A percentile compares a stretch with the other conserved stretches of the same genome.
Conservation (phyloP, 2,888 invertebrate genomes). For the Megamerina dolium region DNA sequence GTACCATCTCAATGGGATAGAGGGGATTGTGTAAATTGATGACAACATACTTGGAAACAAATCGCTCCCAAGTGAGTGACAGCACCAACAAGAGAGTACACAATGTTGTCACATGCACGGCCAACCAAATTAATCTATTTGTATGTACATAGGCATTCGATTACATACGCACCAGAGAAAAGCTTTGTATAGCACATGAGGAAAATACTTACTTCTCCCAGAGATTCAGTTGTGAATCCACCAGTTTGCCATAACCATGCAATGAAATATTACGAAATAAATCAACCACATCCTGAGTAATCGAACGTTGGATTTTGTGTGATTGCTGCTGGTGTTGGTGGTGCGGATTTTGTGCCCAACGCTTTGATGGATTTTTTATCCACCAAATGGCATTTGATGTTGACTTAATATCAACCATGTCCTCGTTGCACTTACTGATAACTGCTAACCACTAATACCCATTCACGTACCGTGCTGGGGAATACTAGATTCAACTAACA, state of each 20-base stretch:
- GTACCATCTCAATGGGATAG: conserved; percentile 54
- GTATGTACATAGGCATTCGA: no score
- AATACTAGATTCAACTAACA: no score
- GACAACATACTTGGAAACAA: conserved; percentile 41
- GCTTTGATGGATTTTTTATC: conserved; percentile 37
- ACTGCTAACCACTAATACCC: no score
- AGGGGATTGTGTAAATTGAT: conserved; percentile 42
- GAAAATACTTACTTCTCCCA: conserved; percentile 42
- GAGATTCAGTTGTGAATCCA: conserved; percentile 31
- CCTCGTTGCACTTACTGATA: no score
- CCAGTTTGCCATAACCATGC: conserved; percentile 43
- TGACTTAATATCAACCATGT: conserved; percentile 27
- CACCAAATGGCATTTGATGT: conserved; percentile 40
- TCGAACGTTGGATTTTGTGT: conserved; percentile 27
- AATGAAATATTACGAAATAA: conserved; percentile 42
- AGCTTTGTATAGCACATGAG: not conserved
- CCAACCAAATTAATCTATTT: conserved; percentile 47
- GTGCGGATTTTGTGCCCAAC: conserved; percentile 11
- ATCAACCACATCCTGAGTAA: conserved; percentile 40
- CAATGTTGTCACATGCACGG: conserved; percentile 35
- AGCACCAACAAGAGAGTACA: conserved; percentile 34
- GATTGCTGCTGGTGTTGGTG: conserved; percentile 8
- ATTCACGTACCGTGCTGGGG: no score
- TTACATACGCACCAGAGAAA: not conserved
- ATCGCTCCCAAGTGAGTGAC: conserved; percentile 39